A percentile compares a stretch with the other conserved stretches of the same genome.
Conservation (phyloP, 37 sponge, comb jelly and placozoan species). For the Aphrocallistes beatrix region DNA sequence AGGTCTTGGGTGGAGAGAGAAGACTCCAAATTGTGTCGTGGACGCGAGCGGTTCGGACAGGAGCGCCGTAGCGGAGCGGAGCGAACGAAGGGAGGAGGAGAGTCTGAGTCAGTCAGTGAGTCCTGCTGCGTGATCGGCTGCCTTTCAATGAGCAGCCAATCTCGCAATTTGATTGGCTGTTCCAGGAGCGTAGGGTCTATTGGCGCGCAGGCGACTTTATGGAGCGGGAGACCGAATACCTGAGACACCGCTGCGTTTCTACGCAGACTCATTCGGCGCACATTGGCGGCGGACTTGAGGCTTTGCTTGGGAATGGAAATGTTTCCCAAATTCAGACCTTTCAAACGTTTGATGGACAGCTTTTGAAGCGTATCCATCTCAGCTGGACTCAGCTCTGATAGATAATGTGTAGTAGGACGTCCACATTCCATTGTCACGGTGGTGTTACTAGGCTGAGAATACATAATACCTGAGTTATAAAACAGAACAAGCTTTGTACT, state of each 20-base stretch:
- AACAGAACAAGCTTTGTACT: no score
- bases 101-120: background rate
- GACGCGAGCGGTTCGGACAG: background rate
- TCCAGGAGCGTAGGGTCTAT: background rate
- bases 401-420: no score
- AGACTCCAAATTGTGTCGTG: background rate
- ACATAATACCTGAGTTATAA: no score
- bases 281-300: no score
- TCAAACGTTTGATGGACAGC: no score
- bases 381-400: no score
- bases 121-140: background rate
- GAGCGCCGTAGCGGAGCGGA: background rate
- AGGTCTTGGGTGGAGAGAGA: background rate
- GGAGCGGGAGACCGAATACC: background rate
- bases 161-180: background rate
- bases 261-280: no score
- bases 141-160: background rate
- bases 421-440: no score
- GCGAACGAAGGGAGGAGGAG: background rate
- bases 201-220: background rate
- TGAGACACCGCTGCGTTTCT: background rate
- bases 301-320: no score
- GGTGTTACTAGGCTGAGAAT: no score
- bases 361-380: no score
- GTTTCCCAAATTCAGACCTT: no score